Evolutionary conservation across 2,797 vertebrate species (phyloP).

Genomic region (Dromococcyx pavoninus): DNA sequence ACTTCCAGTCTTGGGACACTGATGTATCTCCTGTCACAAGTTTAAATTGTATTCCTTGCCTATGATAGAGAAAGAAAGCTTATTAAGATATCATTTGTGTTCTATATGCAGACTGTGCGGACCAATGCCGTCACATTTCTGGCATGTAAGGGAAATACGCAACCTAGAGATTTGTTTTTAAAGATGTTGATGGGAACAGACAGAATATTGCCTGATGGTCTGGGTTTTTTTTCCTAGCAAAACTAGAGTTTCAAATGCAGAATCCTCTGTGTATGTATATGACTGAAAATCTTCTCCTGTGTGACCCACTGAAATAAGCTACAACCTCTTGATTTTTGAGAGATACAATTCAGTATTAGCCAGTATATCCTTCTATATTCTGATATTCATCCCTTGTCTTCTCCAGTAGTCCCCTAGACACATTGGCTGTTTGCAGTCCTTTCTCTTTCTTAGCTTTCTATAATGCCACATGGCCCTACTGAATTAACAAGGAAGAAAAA

Average conservation of each 20-base stretch:
- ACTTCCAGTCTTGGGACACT: background rate
- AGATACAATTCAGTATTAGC: background rate
- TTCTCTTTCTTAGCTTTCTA: background rate
- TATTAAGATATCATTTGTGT: background rate
- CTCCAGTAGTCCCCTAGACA: accelerated
- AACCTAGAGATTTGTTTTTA: background rate
- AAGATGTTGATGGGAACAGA: background rate
- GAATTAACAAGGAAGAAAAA: background rate
- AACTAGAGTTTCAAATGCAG: background rate
- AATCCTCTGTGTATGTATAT: background rate
- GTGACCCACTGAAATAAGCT: background rate
- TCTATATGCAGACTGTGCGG: background rate
- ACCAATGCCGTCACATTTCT: background rate
- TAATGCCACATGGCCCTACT: background rate
- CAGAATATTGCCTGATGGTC: background rate
- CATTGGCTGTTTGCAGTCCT: background rate
- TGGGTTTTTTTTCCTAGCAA: background rate
- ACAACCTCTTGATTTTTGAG: background rate
- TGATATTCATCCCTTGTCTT: background rate
- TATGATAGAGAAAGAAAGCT: background rate
- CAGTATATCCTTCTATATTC: background rate
- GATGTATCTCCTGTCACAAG: background rate
- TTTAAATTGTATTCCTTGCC: background rate
- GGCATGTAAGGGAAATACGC: background rate
- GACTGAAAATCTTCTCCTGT: background rate